These are phyloP conservation scores for Ladona fulva DNA, from an alignment of 1,140 invertebrate species.

Conservation along the genomic window DNA sequence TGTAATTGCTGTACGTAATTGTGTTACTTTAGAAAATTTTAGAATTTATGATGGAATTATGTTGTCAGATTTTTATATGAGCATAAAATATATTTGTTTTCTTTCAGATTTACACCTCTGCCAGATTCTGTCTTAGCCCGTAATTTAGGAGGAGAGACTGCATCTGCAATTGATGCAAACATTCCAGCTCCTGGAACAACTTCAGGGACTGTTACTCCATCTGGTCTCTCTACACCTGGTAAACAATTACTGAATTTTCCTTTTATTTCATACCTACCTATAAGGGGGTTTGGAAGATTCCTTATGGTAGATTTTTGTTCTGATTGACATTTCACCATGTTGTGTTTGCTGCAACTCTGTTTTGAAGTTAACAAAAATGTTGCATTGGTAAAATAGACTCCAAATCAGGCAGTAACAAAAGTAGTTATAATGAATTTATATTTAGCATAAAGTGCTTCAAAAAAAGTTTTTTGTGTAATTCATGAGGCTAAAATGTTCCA, in stretches of 20 bases:
- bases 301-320: slow-evolving; percentile 8
- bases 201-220: slow-evolving; percentile 63
- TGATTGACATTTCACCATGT: not conserved
- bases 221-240: slow-evolving; percentile 59
- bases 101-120: slow-evolving; percentile 76
- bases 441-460: no score
- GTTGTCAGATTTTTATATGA: not conserved
- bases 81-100: slow-evolving; percentile 15
- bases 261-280: not conserved
- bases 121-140: slow-evolving; percentile 93
- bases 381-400: no score
- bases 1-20: not conserved
- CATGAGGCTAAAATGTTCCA: no score
- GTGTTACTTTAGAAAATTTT: not conserved
- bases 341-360: no score
- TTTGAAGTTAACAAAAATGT: no score
- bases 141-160: slow-evolving; percentile 75
- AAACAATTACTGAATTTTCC: slow-evolving; percentile 5
- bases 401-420: no score
- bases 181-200: slow-evolving; percentile 78
- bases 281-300: not conserved
- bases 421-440: no score
- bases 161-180: slow-evolving; percentile 72
- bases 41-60: not conserved
- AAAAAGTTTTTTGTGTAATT: no score